These are phyloP conservation scores for Darwinula stevensoni DNA, from an alignment of 2,888 invertebrate genomes.

Conservation along the genomic window DNA sequence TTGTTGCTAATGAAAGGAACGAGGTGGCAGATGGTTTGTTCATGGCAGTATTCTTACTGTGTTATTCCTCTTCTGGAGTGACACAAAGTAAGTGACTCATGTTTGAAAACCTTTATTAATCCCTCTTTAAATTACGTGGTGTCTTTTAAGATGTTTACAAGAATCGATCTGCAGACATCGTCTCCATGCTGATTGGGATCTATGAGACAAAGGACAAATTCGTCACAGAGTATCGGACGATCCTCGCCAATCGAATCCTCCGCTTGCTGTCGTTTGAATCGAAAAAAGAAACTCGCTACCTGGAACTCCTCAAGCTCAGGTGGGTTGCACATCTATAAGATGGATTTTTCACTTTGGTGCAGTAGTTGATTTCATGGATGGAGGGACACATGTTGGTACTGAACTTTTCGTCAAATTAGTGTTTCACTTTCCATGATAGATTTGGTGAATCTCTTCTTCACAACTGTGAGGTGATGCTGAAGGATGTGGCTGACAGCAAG, in stretches of 20 bases:
- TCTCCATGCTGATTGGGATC: constrained; percentile 91
- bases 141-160: too few relatives aligned
- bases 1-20: too few relatives aligned
- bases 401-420: too few relatives aligned
- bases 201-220: constrained; percentile 95
- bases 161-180: constrained; percentile 44
- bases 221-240: constrained; percentile 83
- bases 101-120: too few relatives aligned
- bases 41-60: too few relatives aligned
- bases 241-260: constrained; percentile 63
- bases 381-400: too few relatives aligned
- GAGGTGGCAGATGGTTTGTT: too few relatives aligned
- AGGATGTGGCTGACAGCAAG: constrained; percentile 85
- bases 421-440: too few relatives aligned
- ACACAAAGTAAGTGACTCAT: too few relatives aligned
- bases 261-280: constrained; percentile 59
- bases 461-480: constrained; percentile 94
- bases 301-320: constrained; percentile 64
- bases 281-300: constrained; percentile 62
- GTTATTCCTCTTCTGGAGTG: too few relatives aligned
- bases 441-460: constrained; percentile 91
- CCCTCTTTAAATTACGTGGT: too few relatives aligned
- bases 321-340: constrained; percentile 9
- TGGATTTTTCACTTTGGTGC: background rate
- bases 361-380: too few relatives aligned